These are phyloP conservation scores for Dasyornis broadbenti DNA, from an alignment of 2,113 vertebrate genomes.

Conservation along the genomic window DNA sequence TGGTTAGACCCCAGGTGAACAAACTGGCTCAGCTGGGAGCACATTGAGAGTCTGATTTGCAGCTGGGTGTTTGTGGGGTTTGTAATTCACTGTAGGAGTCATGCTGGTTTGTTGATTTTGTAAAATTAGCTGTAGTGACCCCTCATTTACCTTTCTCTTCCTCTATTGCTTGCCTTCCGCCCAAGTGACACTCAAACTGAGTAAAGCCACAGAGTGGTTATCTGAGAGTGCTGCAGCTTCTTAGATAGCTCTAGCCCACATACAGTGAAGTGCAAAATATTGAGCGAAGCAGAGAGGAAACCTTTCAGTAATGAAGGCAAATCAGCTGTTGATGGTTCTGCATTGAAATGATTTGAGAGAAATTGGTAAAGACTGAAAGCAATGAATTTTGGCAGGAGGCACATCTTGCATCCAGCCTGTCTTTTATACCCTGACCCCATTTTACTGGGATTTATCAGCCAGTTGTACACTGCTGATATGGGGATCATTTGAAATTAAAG, in stretches of 20 bases:
- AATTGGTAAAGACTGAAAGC: background rate
- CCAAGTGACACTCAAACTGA: background rate
- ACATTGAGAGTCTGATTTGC: accelerated
- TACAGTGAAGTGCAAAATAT: background rate
- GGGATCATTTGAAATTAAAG: background rate
- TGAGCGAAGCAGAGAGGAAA: background rate
- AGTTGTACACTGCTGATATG: background rate
- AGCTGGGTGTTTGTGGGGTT: background rate
- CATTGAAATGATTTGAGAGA: background rate
- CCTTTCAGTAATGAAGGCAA: background rate
- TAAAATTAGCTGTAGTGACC: background rate
- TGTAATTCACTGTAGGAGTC: background rate
- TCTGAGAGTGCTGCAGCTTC: background rate
- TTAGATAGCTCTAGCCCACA: background rate
- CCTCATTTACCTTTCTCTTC: background rate
- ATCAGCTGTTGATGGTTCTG: background rate
- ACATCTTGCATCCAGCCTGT: background rate
- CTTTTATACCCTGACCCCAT: background rate
- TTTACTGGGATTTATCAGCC: background rate
- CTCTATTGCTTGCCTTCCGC: background rate
- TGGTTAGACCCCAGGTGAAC: background rate
- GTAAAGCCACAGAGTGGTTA: background rate
- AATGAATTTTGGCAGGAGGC: background rate
- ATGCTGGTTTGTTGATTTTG: background rate
- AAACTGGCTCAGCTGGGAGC: background rate